Base-by-base conservation (phyloP, 1,140 invertebrate genomes). In the Tetramorium simillimum region DNA sequence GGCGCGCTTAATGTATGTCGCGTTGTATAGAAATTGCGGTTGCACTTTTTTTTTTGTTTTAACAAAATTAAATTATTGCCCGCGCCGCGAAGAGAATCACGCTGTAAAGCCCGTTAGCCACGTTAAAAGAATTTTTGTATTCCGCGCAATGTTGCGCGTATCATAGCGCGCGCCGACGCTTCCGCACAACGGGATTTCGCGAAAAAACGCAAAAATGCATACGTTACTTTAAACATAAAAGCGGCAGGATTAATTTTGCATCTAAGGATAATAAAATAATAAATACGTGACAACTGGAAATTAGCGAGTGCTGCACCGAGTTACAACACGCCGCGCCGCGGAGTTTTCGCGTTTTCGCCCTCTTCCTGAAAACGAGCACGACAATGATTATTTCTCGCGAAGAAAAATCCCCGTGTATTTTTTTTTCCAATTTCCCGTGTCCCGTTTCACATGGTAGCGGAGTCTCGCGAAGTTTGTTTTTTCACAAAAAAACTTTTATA, bases 381-480 rank as follows among this genome's bases (percentile, higher is more conserved):
- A 62, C 40, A 46, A 60, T 75, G 53, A 84, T 84, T 49, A 73
- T 73, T 84, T 73, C 53, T 43, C 69, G 37, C 80, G 12, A 84
- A 84, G 40, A 4, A 62, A 69, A 69, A 73, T 73, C 53, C n/a
- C 18, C 67, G 24, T 76, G 14, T 75, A n/a, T 82, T 60, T 73
- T 73, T 33, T 60, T 40, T 40, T 14, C 67, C 53, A 84, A 60
- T 84, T 84, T 75, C 40, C 51, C 18, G 53, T 28, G n/a, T 82
- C 53, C 21, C 69, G 28, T 49, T 60, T 73, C 46, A 62, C 28
- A 10, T 58, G 24, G 46, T n/a, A 81, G 37, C 40, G 69, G 51
- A 72, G 37, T 46, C 78, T 70, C 65, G 33, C 43, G 24, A 10
- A 82, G 80, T 82, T 82, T 73, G 80, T 82, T 82, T 82, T 72